phyloP scores from a whole-genome alignment of 2,113 vertebrate genomes.

The Coreoperca whiteheadi region DNA sequence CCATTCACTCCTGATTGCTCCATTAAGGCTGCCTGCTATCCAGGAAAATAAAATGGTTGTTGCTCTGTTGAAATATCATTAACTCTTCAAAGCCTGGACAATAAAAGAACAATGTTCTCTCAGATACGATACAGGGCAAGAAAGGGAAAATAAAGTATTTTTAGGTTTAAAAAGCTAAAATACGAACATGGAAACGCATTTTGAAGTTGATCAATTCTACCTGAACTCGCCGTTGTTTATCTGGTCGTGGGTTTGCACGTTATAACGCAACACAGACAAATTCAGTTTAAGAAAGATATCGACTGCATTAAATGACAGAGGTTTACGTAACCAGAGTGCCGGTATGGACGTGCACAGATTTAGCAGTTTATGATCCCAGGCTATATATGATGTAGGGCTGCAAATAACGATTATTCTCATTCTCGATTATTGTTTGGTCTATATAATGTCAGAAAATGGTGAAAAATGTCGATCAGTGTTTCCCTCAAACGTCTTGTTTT shows the following conservation, averaged over 20 bases:
- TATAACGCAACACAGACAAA: background rate
- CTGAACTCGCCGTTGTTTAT: background rate
- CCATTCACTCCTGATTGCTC: constrained; percentile 36
- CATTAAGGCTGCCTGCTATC: background rate
- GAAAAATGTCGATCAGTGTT: too few relatives aligned
- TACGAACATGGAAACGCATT: background rate
- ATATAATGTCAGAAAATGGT: too few relatives aligned
- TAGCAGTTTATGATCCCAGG: background rate
- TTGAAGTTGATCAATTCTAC: background rate
- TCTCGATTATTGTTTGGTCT: too few relatives aligned
- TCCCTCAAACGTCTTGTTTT: too few relatives aligned
- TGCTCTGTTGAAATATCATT: background rate
- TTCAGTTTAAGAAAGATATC: background rate
- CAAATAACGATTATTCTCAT: too few relatives aligned
- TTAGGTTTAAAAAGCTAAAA: background rate
- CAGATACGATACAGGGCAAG: background rate
- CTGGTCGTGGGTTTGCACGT: background rate
- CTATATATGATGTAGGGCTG: too few relatives aligned
- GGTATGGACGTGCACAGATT: background rate
- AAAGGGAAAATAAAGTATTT: background rate
- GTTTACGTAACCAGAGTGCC: background rate
- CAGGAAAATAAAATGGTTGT: background rate
- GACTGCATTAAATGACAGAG: background rate
- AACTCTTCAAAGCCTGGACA: background rate
- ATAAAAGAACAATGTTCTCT: background rate